Evolutionary conservation across 2,888 invertebrate genomes (phyloP).

Genomic region (Cosmorhoe ocellata): DNA sequence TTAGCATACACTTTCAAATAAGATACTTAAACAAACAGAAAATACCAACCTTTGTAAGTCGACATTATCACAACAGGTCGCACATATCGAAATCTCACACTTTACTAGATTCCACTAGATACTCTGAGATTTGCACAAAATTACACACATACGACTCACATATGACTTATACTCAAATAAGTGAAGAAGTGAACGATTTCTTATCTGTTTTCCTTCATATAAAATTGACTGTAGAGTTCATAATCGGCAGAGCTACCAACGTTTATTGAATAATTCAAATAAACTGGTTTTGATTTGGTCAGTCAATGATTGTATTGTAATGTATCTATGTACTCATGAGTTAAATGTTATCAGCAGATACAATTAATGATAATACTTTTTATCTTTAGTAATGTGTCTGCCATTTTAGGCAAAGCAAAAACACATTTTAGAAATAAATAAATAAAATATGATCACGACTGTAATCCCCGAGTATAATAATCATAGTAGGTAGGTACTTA

Average conservation of each 20-base stretch:
- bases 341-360: too few relatives aligned
- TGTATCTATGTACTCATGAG: too few relatives aligned
- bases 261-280: background rate
- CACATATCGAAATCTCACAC: background rate
- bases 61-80: conserved; percentile 7
- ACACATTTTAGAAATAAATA: too few relatives aligned
- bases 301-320: too few relatives aligned
- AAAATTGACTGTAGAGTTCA: conserved; percentile 8
- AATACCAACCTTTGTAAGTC: conserved; percentile 11
- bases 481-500: too few relatives aligned
- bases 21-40: background rate
- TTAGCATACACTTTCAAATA: background rate
- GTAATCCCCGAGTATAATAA: too few relatives aligned
- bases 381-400: too few relatives aligned
- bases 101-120: background rate
- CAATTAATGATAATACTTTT: too few relatives aligned
- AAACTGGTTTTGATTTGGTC: too few relatives aligned
- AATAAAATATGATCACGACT: too few relatives aligned
- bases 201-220: conserved; percentile 16
- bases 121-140: background rate
- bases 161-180: conserved; percentile 9
- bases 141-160: background rate
- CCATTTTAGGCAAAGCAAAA: too few relatives aligned
- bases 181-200: conserved; percentile 15
- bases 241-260: conserved; percentile 1